phyloP scores from a whole-genome alignment of 1,140 invertebrate genomes.

The Drosophila tsacasi region DNA sequence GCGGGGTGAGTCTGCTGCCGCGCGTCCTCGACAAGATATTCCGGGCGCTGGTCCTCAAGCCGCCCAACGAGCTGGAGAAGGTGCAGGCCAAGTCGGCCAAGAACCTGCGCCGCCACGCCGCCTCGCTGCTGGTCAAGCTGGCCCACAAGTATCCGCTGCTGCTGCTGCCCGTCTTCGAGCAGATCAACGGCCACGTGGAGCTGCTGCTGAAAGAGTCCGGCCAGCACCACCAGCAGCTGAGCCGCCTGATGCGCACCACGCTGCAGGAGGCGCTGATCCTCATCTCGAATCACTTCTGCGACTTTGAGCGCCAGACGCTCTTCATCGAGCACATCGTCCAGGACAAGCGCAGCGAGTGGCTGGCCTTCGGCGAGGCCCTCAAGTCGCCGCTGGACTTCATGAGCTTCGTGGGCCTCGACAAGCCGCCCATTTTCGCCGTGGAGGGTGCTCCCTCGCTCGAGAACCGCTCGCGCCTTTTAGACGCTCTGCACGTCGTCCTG shows the following conservation, averaged over 20 bases:
- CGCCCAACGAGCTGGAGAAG: constrained; percentile 86
- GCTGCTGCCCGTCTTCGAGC: constrained; percentile 94
- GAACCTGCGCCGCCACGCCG: constrained; percentile 94
- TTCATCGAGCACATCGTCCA: constrained; percentile 93
- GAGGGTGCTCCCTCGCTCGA: constrained; percentile 83
- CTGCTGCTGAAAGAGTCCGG: constrained; percentile 87
- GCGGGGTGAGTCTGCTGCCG: constrained; percentile 90
- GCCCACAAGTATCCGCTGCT: constrained; percentile 93
- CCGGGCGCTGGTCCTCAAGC: constrained; percentile 90
- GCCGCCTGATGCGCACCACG: constrained; percentile 93
- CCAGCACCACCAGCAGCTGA: constrained; percentile 87
- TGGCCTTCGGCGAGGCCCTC: constrained; percentile 87
- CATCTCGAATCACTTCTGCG: constrained; percentile 95
- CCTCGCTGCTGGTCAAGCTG: constrained; percentile 95
- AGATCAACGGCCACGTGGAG: constrained; percentile 91
- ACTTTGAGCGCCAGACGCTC: constrained; percentile 93
- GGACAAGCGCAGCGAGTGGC: constrained; percentile 88
- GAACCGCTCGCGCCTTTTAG: constrained; percentile 87
- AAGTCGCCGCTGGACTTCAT: constrained; percentile 90
- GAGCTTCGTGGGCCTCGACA: constrained; percentile 91
- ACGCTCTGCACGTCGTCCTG: constrained; percentile 90
- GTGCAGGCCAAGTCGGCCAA: constrained; percentile 88
- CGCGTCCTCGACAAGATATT: constrained; percentile 95
- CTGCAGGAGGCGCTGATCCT: constrained; percentile 91
- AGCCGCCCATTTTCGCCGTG: constrained; percentile 87